phyloP scores from a whole-genome alignment of 2,888 invertebrate species.

The Luperina nickerlii region DNA sequence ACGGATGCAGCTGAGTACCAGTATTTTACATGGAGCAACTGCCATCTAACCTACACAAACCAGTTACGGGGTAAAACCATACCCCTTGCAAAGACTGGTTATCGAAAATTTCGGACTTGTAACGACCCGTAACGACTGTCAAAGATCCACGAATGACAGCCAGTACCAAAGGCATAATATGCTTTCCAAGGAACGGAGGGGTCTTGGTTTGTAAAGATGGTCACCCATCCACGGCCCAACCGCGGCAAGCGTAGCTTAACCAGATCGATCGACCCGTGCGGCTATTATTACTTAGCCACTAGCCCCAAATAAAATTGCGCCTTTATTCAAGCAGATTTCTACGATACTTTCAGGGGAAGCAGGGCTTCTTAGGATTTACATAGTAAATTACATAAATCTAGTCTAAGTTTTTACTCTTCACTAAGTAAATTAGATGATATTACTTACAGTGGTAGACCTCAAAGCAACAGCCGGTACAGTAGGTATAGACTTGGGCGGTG shows the following conservation, averaged over 20 bases:
- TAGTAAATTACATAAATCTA: not conserved
- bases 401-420: not conserved
- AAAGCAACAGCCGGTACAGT: constrained; percentile 81
- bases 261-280: not conserved
- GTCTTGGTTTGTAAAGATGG: too few species aligned
- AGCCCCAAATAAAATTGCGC: not conserved
- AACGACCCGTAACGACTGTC: too few species aligned
- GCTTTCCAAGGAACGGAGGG: too few species aligned
- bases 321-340: not conserved
- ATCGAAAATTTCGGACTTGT: too few species aligned
- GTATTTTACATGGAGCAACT: too few species aligned
- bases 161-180: too few species aligned
- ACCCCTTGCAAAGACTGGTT: too few species aligned
- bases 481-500: constrained; percentile 86
- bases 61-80: too few species aligned
- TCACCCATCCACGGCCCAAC: not conserved
- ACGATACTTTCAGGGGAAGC: not conserved
- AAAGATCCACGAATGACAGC: too few species aligned
- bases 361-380: not conserved
- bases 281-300: not conserved
- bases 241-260: not conserved
- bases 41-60: too few species aligned
- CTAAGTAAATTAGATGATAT: not conserved
- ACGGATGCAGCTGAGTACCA: too few species aligned
- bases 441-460: constrained; percentile 84